A percentile compares a stretch with the other conserved stretches of the same genome.
These are phyloP conservation scores for Cisticola juncidis DNA, from an alignment of 2,113 vertebrate species.

Conservation along the genomic window DNA sequence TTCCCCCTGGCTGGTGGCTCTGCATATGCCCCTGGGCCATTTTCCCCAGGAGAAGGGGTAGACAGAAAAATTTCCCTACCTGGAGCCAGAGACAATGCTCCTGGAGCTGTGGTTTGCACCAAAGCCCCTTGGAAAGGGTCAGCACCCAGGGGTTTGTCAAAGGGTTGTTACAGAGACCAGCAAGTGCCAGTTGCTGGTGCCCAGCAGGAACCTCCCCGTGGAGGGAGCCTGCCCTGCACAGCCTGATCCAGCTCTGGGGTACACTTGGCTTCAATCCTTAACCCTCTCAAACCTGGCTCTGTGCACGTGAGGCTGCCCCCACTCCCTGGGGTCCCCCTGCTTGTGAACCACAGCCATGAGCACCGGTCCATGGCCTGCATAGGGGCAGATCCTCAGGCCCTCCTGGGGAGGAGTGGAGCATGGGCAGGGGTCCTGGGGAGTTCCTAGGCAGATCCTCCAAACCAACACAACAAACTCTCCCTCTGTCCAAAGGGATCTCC, in stretches of 20 bases:
- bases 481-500: too few species aligned
- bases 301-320: neutral
- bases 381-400: neutral
- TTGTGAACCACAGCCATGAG: neutral
- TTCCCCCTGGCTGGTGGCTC: accelerated
- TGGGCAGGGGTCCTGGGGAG: too few species aligned
- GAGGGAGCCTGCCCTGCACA: neutral
- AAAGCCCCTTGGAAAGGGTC: neutral
- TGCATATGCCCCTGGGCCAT: neutral
- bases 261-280: neutral
- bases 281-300: too few species aligned
- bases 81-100: neutral
- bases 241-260: neutral
- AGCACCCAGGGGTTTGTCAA: neutral
- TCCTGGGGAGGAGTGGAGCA: neutral
- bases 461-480: neutral
- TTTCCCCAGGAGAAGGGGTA: neutral
- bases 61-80: neutral
- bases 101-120: neutral
- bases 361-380: neutral
- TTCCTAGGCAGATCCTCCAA: neutral
- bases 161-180: neutral
- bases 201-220: neutral
- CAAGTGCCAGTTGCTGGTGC: neutral
- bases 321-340: neutral